Evolutionary conservation across 1,140 invertebrate genomes (phyloP), one percentile per base, ranked within the genome.

Genomic region (Meloidogyne hapla): DNA sequence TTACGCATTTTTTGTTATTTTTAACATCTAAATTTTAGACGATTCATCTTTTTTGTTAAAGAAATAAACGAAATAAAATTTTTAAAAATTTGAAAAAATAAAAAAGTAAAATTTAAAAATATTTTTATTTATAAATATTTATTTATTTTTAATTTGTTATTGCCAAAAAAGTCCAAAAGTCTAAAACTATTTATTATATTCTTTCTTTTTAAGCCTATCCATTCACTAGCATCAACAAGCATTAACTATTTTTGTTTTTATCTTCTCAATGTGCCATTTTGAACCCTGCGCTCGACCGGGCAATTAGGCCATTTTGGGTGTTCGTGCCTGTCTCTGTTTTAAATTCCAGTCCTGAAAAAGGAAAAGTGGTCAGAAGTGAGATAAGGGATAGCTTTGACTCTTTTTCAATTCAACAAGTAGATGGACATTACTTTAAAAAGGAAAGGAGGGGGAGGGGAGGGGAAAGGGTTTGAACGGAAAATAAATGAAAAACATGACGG

Each of bases 61-160:
- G 45, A 72, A 38, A 56, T 28, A 72, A 72, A 62, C 15, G 18
- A 72, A 72, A 72, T 21, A 28, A 15, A 72, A 72, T 21, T 26
- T 70, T 15, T 63, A 70, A 70, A 70, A 56, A 70, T 23, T 42
- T 18, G 28, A 56, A 48, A 15, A 72, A 72, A 72, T 13, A 66
- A 69, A 56, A 72, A 28, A 25, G 69, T 15, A 38, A 62, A 70
- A 18, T 25, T 42, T 25, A 70, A 48, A 3, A 45, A 33, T 3
- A 13, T 40, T 76, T 48, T 10, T 18, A 15, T 25, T 61, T 40
- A 33, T 25, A 33, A 66, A 21, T 15, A 66, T 26, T 18, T 13
- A 21, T 18, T 18, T 26, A 21, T 33, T 33, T 33, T 33, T 33
- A 33, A 33, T 8, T 33, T 33, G n/a, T 33, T 33, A 33, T 33